Base-by-base conservation (phyloP, 1,140 invertebrate species). In the Calephelis nemesis region DNA sequence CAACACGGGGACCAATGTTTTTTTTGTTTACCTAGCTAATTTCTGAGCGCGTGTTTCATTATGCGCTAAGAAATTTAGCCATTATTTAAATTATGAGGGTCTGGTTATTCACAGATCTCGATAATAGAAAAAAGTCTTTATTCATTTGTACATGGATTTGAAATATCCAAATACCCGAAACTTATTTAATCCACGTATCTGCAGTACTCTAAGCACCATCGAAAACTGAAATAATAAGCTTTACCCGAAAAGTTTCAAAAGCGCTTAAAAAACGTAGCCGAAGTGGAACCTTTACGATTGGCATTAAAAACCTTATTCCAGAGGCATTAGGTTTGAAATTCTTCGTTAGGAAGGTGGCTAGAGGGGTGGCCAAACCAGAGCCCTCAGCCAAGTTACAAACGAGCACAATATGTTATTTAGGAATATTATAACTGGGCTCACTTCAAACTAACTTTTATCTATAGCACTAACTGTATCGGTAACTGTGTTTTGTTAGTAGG, bases 241-340 rank as follows among this genome's bases (percentile, higher is more conserved):
- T 15, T 10, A 54, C 10, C 52, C 52, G 19, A 54, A 54, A 54
- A 54, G 52, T 54, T 54, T 54, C n/a, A 10, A 54, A 54, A 54
- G 52, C 9, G 19, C 52, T 54, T 54, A 30, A 54, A 54, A 54
- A 54, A 19, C 19, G 15, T 10, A 54, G 52, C 52, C 9, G 5
- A 54, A 1, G 30, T 30, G 30, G 30, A 30, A 30, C 30, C 15
- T 8, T 19, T 19, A 9, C 30, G 6, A 6, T 4, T 58, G 6
- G 3, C 11, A 58, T 30, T 12, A 58, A 11, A 58, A 10, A 58
- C 54, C 10, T 58, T 39, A 40, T 40, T 11, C 10, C 54, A 11
- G 6, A 7, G 19, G 10, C 9, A 8, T 39, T n/a, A 11, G 54
- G 30, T 58, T 39, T 11, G 4, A 58, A 58, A 58, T 58, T 8